Evolutionary conservation across 2,113 vertebrate species (phyloP).

Genomic region (Psammodynastes pulverulentus): DNA sequence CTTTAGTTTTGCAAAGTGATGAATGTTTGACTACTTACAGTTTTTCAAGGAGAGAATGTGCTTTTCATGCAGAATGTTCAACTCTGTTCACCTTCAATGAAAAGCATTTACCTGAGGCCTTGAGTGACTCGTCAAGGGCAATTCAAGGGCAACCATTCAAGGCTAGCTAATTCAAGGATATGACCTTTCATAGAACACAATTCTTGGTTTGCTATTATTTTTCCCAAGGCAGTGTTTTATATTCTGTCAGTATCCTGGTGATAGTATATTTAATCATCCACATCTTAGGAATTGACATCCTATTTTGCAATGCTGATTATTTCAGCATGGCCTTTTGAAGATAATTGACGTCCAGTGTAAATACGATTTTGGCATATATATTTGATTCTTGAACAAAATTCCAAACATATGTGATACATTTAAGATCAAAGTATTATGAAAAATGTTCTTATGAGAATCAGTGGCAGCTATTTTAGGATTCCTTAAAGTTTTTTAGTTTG

Average conservation of each 20-base stretch:
- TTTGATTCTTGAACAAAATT: slow-evolving; percentile 19
- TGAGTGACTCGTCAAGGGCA: neutral
- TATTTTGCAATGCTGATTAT: slow-evolving; percentile 12
- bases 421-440: neutral
- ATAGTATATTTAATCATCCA: neutral
- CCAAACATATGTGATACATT: slow-evolving; percentile 4
- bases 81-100: neutral
- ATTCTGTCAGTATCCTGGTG: neutral
- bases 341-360: neutral
- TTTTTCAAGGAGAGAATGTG: neutral
- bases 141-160: neutral
- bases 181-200: neutral
- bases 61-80: neutral
- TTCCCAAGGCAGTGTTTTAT: neutral
- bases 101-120: neutral
- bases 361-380: neutral
- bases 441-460: neutral
- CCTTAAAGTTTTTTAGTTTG: slow-evolving; percentile 23
- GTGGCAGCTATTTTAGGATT: slow-evolving; percentile 6
- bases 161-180: neutral
- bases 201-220: neutral
- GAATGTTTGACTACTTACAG: neutral
- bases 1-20: neutral
- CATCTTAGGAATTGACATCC: neutral
- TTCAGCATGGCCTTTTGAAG: slow-evolving; percentile 9